phyloP scores from a whole-genome alignment of 2,797 vertebrate species.

The Hafferia zeledoni region DNA sequence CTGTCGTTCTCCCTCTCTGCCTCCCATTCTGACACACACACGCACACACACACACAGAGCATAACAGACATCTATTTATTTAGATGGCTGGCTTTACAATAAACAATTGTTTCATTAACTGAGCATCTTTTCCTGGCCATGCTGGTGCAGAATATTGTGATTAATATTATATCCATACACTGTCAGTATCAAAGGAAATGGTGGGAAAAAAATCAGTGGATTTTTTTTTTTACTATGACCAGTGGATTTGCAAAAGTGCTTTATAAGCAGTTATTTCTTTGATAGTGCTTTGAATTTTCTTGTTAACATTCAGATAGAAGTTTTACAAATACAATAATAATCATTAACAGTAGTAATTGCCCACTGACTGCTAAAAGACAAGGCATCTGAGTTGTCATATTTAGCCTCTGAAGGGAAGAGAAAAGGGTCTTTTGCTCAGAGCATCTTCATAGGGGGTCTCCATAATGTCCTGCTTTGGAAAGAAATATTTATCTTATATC shows the following conservation, averaged over 20 bases:
- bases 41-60: not conserved
- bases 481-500: not conserved
- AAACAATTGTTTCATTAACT: slow-evolving; percentile 25
- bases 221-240: not conserved
- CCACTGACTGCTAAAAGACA: not conserved
- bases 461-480: not conserved
- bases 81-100: not conserved
- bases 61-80: not conserved
- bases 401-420: not conserved
- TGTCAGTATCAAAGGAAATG: not conserved
- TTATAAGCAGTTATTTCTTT: not conserved
- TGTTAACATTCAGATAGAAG: not conserved
- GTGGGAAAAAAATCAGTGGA: not conserved
- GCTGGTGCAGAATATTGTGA: not conserved
- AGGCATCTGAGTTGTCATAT: not conserved
- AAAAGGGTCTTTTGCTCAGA: not conserved
- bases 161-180: not conserved
- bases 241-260: not conserved
- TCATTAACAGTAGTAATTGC: not conserved
- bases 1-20: not conserved
- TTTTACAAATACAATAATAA: not conserved
- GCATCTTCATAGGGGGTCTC: not conserved
- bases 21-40: not conserved
- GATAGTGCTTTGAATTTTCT: not conserved
- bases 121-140: not conserved